Percentiles rank a stretch among this genome's conserved stretches.
Conservation (phyloP, 2,797 vertebrate genomes). For the Syndactyla subalaris region DNA sequence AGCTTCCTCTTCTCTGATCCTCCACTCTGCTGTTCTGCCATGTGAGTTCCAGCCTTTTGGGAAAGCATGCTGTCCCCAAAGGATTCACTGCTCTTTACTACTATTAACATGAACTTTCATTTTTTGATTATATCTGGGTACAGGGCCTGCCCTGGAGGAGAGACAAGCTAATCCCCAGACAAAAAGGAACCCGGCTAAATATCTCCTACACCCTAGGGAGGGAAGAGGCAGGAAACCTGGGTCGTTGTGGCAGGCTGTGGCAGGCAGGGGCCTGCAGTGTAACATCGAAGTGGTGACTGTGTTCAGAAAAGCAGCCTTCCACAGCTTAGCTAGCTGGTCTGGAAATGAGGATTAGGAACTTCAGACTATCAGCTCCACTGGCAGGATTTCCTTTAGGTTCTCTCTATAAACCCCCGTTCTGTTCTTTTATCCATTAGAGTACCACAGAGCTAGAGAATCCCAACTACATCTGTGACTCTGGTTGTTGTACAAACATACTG, state of each 20-base stretch:
- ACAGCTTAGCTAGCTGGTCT: not conserved
- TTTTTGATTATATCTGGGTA: not conserved
- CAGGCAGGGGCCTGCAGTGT: slow-evolving; percentile 20
- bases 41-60: not conserved
- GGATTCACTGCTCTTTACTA: not conserved
- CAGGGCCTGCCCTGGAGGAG: not conserved
- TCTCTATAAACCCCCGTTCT: not conserved
- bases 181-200: not conserved
- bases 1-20: not conserved
- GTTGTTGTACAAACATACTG: not conserved
- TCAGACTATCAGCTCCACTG: not conserved
- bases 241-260: not conserved
- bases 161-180: not conserved
- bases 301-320: not conserved
- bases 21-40: not conserved
- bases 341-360: not conserved
- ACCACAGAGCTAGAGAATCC: not conserved
- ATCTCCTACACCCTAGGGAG: not conserved
- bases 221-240: not conserved
- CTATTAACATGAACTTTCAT: not conserved
- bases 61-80: not conserved
- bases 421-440: not conserved
- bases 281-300: not conserved
- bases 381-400: not conserved
- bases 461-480: not conserved